Conservation (phyloP, 1,140 invertebrate species). For the Pogonognathellus flavescens region DNA sequence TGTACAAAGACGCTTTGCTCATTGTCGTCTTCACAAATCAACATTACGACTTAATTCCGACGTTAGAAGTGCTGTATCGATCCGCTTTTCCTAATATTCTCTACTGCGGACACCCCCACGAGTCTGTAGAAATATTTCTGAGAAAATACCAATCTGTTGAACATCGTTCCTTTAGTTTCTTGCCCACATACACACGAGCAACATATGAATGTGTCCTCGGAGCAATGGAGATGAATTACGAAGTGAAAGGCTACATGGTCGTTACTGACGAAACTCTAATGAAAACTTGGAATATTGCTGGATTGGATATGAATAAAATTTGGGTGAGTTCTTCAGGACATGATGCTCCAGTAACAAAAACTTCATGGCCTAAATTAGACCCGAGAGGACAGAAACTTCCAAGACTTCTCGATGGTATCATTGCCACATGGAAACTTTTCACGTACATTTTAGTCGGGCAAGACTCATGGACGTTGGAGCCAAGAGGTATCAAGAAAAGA, state of each 20-base stretch:
- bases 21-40: conserved; percentile 69
- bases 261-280: conserved; percentile 68
- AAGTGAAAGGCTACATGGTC: conserved; percentile 69
- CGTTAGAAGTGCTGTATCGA: conserved; percentile 69
- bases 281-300: conserved; percentile 67
- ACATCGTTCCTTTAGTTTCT: conserved; percentile 68
- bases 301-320: conserved; percentile 66
- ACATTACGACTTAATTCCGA: conserved; percentile 69
- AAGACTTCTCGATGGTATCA: conserved; percentile 67
- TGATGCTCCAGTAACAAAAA: conserved; percentile 65
- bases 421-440: conserved; percentile 66
- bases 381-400: conserved; percentile 68
- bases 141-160: conserved; percentile 67
- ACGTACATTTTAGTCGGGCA: conserved; percentile 65
- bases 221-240: conserved; percentile 70
- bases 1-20: conserved; percentile 67
- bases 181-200: conserved; percentile 68
- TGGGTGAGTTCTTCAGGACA: conserved; percentile 67
- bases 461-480: conserved; percentile 61
- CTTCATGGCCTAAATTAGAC: conserved; percentile 67
- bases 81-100: conserved; percentile 69
- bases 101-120: conserved; percentile 69
- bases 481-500: conserved; percentile 56
- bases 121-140: conserved; percentile 68
- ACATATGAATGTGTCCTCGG: conserved; percentile 69